These are phyloP conservation scores for Campoletis raptor DNA, from an alignment of 2,888 invertebrate species.

Conservation along the genomic window DNA sequence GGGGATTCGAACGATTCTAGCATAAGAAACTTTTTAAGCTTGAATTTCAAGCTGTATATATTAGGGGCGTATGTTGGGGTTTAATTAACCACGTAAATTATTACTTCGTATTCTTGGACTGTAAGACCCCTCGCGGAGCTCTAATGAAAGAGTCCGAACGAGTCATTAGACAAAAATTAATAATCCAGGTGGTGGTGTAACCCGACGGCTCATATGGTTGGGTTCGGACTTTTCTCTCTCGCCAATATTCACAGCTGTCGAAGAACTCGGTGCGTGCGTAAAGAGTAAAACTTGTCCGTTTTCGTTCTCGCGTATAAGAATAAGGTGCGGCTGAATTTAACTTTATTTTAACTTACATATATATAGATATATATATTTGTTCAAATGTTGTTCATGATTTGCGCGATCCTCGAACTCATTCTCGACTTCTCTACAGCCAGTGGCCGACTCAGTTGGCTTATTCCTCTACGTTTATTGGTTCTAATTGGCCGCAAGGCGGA, in stretches of 20 bases:
- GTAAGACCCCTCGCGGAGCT: conserved; percentile 57
- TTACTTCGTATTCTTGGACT: conserved; percentile 24
- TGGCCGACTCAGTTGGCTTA: conserved; percentile 39
- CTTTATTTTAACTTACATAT: conserved; percentile 3
- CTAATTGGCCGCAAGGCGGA: conserved; percentile 66
- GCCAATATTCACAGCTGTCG: conserved; percentile 49
- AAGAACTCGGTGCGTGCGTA: conserved; percentile 58
- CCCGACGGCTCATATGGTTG: conserved; percentile 31
- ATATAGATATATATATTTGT: not conserved
- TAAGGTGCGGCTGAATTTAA: conserved; percentile 52
- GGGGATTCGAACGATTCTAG: conserved; percentile 18
- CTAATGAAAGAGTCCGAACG: conserved; percentile 62
- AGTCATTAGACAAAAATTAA: conserved; percentile 69
- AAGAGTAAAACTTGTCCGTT: conserved; percentile 52
- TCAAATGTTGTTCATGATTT: conserved; percentile 55
- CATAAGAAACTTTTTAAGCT: conserved; percentile 41
- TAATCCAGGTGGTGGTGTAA: conserved; percentile 66
- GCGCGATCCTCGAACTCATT: conserved; percentile 65
- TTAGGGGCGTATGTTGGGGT: conserved; percentile 17
- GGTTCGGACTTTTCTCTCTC: conserved; percentile 14
- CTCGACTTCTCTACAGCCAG: conserved; percentile 52
- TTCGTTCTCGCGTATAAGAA: conserved; percentile 54
- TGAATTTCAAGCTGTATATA: conserved; percentile 15
- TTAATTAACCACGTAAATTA: conserved; percentile 63
- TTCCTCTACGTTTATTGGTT: conserved; percentile 63